Evolutionary conservation across 2,888 invertebrate species (phyloP).

Genomic region (Pteria penguin): DNA sequence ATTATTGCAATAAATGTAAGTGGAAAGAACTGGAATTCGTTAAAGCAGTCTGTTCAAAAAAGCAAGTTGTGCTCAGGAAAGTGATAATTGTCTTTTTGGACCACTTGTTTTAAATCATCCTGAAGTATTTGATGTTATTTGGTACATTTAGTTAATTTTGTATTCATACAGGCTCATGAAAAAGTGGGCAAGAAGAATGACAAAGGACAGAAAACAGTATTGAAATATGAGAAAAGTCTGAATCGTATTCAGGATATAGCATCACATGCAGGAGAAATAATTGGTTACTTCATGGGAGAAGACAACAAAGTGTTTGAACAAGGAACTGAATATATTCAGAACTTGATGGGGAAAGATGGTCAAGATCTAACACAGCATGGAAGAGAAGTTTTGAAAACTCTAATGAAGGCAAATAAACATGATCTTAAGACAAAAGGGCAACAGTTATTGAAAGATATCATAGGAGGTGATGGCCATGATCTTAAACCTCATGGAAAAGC

Average conservation of each 20-base stretch:
- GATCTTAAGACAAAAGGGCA: not conserved
- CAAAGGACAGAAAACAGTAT: not conserved
- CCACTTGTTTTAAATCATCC: no score
- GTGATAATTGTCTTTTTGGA: no score
- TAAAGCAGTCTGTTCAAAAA: no score
- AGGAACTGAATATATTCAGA: not conserved
- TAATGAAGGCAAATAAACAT: not conserved
- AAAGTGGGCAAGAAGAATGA: no score
- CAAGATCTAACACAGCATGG: not conserved
- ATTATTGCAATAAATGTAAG: no score
- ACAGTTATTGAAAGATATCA: not conserved
- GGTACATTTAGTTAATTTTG: no score
- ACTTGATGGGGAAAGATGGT: not conserved
- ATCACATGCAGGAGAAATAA: not conserved
- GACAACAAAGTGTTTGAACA: not conserved
- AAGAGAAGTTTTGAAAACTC: not conserved
- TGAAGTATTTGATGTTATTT: no score
- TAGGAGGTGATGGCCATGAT: slow-evolving; percentile 39
- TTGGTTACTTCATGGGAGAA: not conserved
- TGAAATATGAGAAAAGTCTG: not conserved
- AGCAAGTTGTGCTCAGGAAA: no score
- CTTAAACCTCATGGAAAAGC: slow-evolving; percentile 25
- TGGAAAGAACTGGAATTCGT: no score
- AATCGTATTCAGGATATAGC: not conserved
- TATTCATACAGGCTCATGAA: no score